Evolutionary conservation across 1,140 invertebrate genomes (phyloP).

Genomic region (Eumeta japonica): DNA sequence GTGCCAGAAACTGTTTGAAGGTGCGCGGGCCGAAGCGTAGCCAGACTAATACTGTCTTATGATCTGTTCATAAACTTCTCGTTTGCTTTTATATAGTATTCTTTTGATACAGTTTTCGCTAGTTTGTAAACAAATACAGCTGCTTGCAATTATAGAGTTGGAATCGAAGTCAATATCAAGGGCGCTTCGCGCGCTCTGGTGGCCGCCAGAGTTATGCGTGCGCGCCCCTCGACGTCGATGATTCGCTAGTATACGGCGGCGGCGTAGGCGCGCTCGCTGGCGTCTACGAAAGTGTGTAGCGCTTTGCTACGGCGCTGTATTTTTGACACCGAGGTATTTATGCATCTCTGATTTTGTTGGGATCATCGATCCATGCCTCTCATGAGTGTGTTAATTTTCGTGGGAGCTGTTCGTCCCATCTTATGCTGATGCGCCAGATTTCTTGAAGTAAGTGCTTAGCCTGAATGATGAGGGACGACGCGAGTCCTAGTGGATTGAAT

Average conservation of each 20-base stretch:
- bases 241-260: too few species aligned
- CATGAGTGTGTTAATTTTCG: neutral
- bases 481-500: too few species aligned
- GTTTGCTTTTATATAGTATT: neutral
- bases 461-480: too few species aligned
- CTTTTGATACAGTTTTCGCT: too few species aligned
- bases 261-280: too few species aligned
- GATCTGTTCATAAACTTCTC: constrained; percentile 11
- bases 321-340: constrained; percentile 2
- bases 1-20: constrained; percentile 12
- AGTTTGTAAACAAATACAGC: neutral
- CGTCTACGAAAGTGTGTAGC: too few species aligned
- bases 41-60: constrained; percentile 16
- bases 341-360: neutral
- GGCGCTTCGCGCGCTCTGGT: neutral
- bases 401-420: neutral
- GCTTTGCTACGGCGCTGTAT: constrained; percentile 6
- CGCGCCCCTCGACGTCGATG: neutral
- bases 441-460: too few species aligned
- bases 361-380: neutral
- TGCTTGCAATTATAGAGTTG: neutral
- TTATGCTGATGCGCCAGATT: too few species aligned
- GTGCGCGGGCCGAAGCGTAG: constrained; percentile 10
- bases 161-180: neutral
- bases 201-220: neutral